Conservation (phyloP, 2,113 vertebrate genomes). For the Cyanistes caeruleus region DNA sequence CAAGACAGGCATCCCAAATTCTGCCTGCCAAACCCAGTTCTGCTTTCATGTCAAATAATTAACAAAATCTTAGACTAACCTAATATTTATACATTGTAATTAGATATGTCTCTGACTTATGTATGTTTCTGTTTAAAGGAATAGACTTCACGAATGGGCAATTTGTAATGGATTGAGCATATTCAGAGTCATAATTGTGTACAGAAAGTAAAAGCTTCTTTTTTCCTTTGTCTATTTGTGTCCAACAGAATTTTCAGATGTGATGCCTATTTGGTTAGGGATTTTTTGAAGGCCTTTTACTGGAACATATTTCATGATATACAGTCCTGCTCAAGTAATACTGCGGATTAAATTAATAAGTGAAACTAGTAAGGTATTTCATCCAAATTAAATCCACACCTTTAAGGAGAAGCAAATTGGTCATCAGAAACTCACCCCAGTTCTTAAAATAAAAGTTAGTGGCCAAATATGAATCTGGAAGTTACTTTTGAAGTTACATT, state of each 20-base stretch:
- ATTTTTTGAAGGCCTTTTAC: background rate
- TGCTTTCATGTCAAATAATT: background rate
- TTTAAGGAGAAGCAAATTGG: background rate
- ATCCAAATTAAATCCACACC: background rate
- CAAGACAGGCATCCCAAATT: background rate
- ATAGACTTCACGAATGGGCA: background rate
- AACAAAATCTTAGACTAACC: background rate
- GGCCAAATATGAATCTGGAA: background rate
- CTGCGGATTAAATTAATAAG: background rate
- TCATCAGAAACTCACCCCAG: background rate
- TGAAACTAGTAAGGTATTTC: background rate
- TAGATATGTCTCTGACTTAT: background rate
- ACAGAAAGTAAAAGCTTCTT: background rate
- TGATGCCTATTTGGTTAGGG: background rate
- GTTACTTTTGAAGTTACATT: background rate
- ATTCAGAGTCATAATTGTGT: background rate
- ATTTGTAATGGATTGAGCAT: background rate
- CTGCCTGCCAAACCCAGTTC: background rate
- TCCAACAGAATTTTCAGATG: background rate
- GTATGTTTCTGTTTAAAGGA: conserved; percentile 7
- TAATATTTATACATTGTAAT: background rate
- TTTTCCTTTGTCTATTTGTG: background rate
- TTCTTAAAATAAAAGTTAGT: conserved; percentile 16
- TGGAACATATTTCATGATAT: background rate
- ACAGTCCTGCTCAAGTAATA: background rate